phyloP scores from a whole-genome alignment of 92 coral and sea anemone genomes.

The Zoanthus sansibaricus region DNA sequence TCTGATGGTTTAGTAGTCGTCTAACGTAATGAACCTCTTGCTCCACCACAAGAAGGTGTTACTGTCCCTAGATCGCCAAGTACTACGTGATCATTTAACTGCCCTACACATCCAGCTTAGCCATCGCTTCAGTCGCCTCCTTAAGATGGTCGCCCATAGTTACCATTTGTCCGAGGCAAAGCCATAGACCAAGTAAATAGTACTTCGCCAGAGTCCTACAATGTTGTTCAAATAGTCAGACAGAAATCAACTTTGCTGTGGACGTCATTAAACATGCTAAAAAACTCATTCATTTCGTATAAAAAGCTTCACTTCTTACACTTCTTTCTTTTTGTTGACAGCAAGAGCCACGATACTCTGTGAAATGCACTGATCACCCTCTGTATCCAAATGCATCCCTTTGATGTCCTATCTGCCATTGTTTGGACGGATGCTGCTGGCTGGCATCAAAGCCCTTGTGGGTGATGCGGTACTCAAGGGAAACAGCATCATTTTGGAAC shows the following conservation, averaged over 20 bases:
- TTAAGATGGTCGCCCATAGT: slow-evolving; percentile 26
- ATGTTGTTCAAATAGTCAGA: slow-evolving; percentile 42
- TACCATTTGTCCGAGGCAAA: slow-evolving; percentile 14
- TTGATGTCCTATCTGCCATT: neutral
- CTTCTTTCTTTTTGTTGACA: slow-evolving; percentile 46
- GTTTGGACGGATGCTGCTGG: neutral
- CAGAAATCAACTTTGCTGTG: slow-evolving; percentile 55
- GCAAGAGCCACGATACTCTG: slow-evolving; percentile 53
- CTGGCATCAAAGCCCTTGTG: neutral
- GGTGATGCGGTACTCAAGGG: neutral
- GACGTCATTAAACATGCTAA: slow-evolving; percentile 58
- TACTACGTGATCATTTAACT: slow-evolving; percentile 12
- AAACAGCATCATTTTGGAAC: neutral
- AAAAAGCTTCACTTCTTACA: slow-evolving; percentile 64
- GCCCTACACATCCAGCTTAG: slow-evolving; percentile 23
- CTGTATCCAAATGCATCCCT: slow-evolving; percentile 66
- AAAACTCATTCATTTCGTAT: slow-evolving; percentile 62
- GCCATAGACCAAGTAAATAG: neutral
- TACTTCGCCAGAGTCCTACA: neutral
- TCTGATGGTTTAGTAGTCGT: slow-evolving; percentile 22
- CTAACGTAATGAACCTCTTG: slow-evolving; percentile 25
- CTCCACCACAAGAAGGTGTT: slow-evolving; percentile 1
- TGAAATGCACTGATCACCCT: slow-evolving; percentile 59
- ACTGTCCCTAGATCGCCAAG: slow-evolving; percentile 25
- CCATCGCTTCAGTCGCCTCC: slow-evolving; percentile 15